Conservation (phyloP, 2,888 invertebrate genomes). For the Isoperla grammatica region DNA sequence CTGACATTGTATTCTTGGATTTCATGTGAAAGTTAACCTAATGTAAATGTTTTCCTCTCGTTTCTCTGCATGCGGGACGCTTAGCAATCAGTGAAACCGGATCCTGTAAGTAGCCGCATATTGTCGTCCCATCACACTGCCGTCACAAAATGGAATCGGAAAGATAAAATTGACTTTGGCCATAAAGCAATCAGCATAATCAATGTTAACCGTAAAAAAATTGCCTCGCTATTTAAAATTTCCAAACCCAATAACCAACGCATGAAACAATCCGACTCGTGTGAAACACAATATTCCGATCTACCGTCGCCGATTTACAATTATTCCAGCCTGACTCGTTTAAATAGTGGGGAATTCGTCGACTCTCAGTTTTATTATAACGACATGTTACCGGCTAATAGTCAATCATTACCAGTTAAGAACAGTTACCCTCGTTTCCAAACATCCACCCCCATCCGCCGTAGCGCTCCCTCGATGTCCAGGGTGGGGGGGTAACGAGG, state of each 20-base stretch:
- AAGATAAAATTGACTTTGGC: background rate
- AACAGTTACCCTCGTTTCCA: too few relatives aligned
- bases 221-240: background rate
- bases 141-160: background rate
- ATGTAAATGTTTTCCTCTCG: constrained; percentile 7
- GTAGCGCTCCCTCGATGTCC: too few relatives aligned
- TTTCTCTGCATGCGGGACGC: constrained; percentile 22
- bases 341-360: too few relatives aligned
- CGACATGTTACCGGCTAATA: too few relatives aligned
- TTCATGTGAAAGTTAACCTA: background rate
- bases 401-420: too few relatives aligned
- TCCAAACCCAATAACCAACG: background rate
- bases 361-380: too few relatives aligned
- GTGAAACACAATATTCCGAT: too few relatives aligned
- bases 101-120: constrained; percentile 30
- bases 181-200: background rate
- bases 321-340: too few relatives aligned
- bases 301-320: too few relatives aligned
- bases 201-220: background rate
- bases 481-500: too few relatives aligned
- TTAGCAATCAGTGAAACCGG: constrained; percentile 26
- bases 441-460: too few relatives aligned
- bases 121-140: background rate
- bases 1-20: background rate
- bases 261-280: background rate